These are phyloP conservation scores for Schlechtendalia chinensis DNA, from an alignment of 1,140 invertebrate genomes.

Conservation along the genomic window DNA sequence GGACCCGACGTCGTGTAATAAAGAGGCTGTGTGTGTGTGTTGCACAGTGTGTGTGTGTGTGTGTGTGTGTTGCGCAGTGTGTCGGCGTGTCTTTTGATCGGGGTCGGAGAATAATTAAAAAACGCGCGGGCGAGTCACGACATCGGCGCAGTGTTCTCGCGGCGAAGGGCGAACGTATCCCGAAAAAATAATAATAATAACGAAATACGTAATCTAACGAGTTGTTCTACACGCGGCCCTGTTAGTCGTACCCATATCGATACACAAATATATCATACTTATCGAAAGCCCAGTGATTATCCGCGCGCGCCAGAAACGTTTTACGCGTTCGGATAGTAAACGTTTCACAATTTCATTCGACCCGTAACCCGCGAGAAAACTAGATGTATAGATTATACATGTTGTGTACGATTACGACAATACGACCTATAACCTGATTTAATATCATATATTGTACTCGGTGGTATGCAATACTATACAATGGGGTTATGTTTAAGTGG, in stretches of 20 bases:
- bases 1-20: background rate
- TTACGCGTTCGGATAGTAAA: too few species aligned
- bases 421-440: too few species aligned
- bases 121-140: constrained; percentile 13
- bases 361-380: too few species aligned
- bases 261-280: background rate
- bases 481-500: too few species aligned
- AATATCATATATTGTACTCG: too few species aligned
- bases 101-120: constrained; percentile 17
- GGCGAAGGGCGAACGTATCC: background rate
- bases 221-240: background rate
- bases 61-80: background rate
- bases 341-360: too few species aligned
- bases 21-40: background rate
- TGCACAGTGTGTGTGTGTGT: background rate
- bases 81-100: constrained; percentile 10
- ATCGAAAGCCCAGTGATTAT: too few species aligned
- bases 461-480: too few species aligned
- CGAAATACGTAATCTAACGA: background rate
- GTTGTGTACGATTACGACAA: too few species aligned
- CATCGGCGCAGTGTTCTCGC: background rate
- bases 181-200: background rate
- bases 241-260: background rate
- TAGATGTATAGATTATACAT: too few species aligned
- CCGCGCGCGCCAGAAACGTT: too few species aligned